Evolutionary conservation across 2,113 vertebrate genomes (phyloP).

Genomic region (Prochilodus magdalenae): DNA sequence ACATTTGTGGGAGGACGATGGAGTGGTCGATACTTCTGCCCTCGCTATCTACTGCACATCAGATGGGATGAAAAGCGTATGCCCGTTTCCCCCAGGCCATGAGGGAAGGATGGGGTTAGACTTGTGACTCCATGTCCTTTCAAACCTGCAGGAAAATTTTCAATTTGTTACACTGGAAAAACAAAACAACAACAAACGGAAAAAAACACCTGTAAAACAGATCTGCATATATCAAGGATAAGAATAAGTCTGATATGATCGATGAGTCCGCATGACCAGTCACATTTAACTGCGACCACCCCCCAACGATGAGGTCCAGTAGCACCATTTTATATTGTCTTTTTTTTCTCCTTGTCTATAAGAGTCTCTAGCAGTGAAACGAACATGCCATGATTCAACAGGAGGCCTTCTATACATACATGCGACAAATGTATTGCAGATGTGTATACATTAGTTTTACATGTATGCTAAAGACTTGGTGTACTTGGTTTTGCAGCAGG

Average conservation of each 20-base stretch:
- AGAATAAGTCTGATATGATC: slow-evolving; percentile 95
- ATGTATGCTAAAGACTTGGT: slow-evolving; percentile 75
- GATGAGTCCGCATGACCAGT: slow-evolving; percentile 99
- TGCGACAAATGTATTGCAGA: slow-evolving; percentile 78
- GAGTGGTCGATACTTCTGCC: background rate
- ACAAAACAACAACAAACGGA: slow-evolving; percentile 84
- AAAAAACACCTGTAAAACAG: slow-evolving; percentile 95
- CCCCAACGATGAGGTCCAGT: slow-evolving; percentile 90
- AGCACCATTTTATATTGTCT: slow-evolving; percentile 89
- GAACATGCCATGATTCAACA: slow-evolving; percentile 86
- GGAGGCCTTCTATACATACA: slow-evolving; percentile 77
- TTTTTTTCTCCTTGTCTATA: slow-evolving; percentile 75
- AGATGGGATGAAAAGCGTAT: slow-evolving; percentile 74
- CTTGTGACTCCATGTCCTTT: slow-evolving; percentile 90
- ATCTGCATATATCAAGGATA: slow-evolving; percentile 99
- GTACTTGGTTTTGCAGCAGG: slow-evolving; percentile 91
- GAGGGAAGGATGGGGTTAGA: slow-evolving; percentile 78
- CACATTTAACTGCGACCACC: slow-evolving; percentile 89
- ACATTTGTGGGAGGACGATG: background rate
- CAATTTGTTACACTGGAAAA: slow-evolving; percentile 88
- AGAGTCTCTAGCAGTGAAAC: slow-evolving; percentile 85
- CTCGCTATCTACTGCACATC: slow-evolving; percentile 68
- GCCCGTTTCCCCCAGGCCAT: slow-evolving; percentile 87
- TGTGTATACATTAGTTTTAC: slow-evolving; percentile 74
- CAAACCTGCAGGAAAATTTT: slow-evolving; percentile 94